Evolutionary conservation across 2,113 vertebrate genomes (phyloP), one percentile per base, ranked within the genome.

Genomic region (Gymnobelideus leadbeateri): DNA sequence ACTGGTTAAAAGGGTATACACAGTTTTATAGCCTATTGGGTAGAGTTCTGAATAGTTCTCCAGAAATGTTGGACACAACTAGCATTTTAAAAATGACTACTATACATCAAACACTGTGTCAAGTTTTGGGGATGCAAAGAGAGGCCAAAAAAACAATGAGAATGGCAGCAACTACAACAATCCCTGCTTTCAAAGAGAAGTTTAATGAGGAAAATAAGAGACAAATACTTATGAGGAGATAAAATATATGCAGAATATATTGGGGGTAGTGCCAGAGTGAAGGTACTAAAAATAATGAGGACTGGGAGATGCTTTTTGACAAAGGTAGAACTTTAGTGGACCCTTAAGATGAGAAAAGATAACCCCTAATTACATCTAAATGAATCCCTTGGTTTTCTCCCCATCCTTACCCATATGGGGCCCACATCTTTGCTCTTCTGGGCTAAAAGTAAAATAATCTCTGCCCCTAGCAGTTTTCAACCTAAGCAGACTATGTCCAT

Each of bases 401-500:
- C 68, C n/a, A 84, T n/a, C 37, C n/a, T 11, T 23, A 43, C 16
- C 19, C 37, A 43, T 43, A 8, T 21, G 1, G n/a, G 19, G 7
- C 2, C 16, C n/a, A 43, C 19, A 84, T 43, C 68, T 84, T 84
- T 84, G 5, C 19, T 23, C 6, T 43, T 84, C 19, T 43, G 16
- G 5, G 23, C n/a, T 84, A 43, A 43, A 84, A n/a, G 19, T 43
- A n/a, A 84, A 43, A 84, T 43, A 43, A 84, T 43, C 6, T 84
- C n/a, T 84, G 1, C 19, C 16, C 43, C 19, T 21, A 43, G 6
- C 1, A 54, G 26, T 26, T 24, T 24, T 2, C 8, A 77, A 54
- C 16, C 0, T 5, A 24, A 89, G 91, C 0, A 31, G 51, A 43
- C 12, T 0, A 24, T 16, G 84, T 0, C 0, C 19, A 50, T n/a